Base-by-base conservation (phyloP, 2,113 vertebrate genomes). In the Tichodroma muraria region DNA sequence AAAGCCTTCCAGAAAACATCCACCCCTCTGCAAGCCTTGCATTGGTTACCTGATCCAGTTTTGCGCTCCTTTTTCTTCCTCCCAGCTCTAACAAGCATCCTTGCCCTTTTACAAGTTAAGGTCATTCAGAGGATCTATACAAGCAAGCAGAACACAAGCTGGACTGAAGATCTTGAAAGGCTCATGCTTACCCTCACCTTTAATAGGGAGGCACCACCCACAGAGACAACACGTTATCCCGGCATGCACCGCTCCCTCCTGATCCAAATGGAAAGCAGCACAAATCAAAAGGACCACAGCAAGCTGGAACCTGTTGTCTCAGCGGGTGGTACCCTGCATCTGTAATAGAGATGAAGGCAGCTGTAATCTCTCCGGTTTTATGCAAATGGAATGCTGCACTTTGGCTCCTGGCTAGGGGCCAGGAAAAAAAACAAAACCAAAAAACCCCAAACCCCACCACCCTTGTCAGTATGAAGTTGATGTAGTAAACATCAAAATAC, bases 1-100 rank as follows among this genome's bases (percentile, higher is more conserved):
- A 95, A 95, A 93, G 88, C 93, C 82, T 93, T 94, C 88, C 79
- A 95, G 94, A 96, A 96, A 96, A 97, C 85, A 95, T 91, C 89
- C 88, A 91, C 76, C 69, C 94, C 81, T 95, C 85, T 83, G 82
- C 93, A 95, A 93, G 91, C 52, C 93, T 94, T n/a, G 37, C 61
- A 83, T 79, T 89, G 85, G 96, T 97, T 95, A 97, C 95, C 91
- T 91, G 89, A 96, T 95, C 87, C 93, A 94, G 91, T 95, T 93
- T 83, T 95, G 94, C 15, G 4, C 79, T 85, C 79, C 63, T 95
- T 95, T 94, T 84, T 94, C 92, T 92, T 94, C 82, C 72, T 88
- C 85, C 52, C 56, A 60, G 82, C 93, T 88, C 81, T 95, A 97
- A 96, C 96, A 89, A 96, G 93, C 91, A 95, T 93, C 90, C 93